phyloP scores from a whole-genome alignment of 2,797 vertebrate genomes.

The Oreochromis mossambicus region DNA sequence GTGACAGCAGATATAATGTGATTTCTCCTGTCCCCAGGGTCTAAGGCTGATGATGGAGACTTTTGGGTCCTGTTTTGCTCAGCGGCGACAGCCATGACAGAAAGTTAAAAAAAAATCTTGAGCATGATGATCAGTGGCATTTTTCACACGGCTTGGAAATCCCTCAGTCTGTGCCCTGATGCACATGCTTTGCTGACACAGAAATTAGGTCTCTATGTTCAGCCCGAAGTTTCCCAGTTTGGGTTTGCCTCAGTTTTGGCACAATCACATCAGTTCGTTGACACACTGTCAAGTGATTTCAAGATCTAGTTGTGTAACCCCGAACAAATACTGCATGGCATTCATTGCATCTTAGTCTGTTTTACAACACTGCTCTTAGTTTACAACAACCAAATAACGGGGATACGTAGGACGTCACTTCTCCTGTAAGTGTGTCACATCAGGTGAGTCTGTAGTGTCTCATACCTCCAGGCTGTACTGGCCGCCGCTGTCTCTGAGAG shows the following conservation, averaged over 20 bases:
- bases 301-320: not conserved
- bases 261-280: conserved; percentile 28
- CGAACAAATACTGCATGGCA: conserved; percentile 5
- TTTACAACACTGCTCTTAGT: conserved; percentile 16
- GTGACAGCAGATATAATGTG: conserved; percentile 78
- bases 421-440: conserved; percentile 55
- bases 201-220: conserved; percentile 52
- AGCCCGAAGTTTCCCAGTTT: conserved; percentile 15
- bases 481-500: conserved; percentile 46
- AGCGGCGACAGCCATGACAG: conserved; percentile 65
- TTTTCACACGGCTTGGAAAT: conserved; percentile 68
- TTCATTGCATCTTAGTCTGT: not conserved
- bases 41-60: conserved; percentile 69
- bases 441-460: conserved; percentile 43
- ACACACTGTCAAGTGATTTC: conserved; percentile 41
- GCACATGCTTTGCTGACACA: conserved; percentile 46
- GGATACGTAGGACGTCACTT: conserved; percentile 7
- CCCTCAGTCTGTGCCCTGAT: conserved; percentile 53
- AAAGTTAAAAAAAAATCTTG: conserved; percentile 35
- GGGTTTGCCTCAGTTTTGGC: conserved; percentile 10
- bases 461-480: conserved; percentile 49
- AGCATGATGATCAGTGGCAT: conserved; percentile 69
- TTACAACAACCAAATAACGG: not conserved
- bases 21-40: conserved; percentile 70
- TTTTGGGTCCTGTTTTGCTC: conserved; percentile 60